Evolutionary conservation across 1,140 invertebrate genomes (phyloP).

Genomic region (Tetragonula clypearis): DNA sequence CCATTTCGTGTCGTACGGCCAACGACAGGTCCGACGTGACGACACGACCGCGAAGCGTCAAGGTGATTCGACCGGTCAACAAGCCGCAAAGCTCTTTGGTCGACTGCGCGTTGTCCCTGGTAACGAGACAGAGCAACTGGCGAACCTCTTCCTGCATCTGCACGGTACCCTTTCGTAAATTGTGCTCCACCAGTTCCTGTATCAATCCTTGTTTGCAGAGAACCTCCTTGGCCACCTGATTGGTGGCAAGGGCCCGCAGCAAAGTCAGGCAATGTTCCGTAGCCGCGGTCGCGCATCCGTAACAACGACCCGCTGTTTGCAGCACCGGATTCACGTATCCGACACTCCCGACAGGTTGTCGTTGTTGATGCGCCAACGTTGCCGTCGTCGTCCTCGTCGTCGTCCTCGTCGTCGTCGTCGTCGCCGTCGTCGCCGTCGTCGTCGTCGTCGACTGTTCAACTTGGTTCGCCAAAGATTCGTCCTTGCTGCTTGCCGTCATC

Average conservation of each 20-base stretch:
- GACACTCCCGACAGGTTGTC: slow-evolving; percentile 2
- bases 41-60: slow-evolving; percentile 87
- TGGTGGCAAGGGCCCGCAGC: slow-evolving; percentile 94
- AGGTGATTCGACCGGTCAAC: slow-evolving; percentile 91
- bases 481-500: background rate
- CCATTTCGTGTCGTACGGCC: slow-evolving; percentile 93
- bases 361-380: background rate
- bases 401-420: too few species aligned
- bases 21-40: slow-evolving; percentile 88
- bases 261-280: slow-evolving; percentile 97
- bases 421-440: too few species aligned
- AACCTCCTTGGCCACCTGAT: slow-evolving; percentile 88
- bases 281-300: slow-evolving; percentile 92
- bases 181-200: slow-evolving; percentile 94
- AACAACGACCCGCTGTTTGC: slow-evolving; percentile 85
- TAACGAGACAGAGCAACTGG: slow-evolving; percentile 94
- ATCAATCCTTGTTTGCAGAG: slow-evolving; percentile 94
- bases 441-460: too few species aligned
- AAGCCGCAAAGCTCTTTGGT: slow-evolving; percentile 93
- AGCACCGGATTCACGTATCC: slow-evolving; percentile 37
- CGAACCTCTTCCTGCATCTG: slow-evolving; percentile 94
- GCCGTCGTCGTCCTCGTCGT: background rate
- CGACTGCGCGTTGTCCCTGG: slow-evolving; percentile 92
- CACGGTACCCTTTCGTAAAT: slow-evolving; percentile 90
- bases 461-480: too few species aligned